phyloP scores from a whole-genome alignment of 2,888 invertebrate genomes.

The Rugalucina vietnamica region DNA sequence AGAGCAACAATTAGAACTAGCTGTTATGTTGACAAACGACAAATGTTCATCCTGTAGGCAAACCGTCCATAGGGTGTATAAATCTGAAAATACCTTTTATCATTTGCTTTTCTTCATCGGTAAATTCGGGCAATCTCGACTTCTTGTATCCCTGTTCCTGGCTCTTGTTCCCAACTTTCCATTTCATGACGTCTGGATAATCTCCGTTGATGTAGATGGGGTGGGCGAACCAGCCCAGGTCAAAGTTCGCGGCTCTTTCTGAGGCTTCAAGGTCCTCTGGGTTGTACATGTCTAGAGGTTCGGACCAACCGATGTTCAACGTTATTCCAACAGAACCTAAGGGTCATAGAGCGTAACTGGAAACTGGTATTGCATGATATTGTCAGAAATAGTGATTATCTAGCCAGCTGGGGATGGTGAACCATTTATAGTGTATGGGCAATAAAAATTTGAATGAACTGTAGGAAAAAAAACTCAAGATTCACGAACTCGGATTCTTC shows the following conservation, averaged over 20 bases:
- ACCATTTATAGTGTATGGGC: too few relatives aligned
- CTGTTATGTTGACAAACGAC: too few relatives aligned
- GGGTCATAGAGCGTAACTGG: too few relatives aligned
- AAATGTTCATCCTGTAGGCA: too few relatives aligned
- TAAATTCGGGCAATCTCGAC: slow-evolving; percentile 80
- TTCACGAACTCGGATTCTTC: too few relatives aligned
- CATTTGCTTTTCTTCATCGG: slow-evolving; percentile 74
- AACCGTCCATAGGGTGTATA: too few relatives aligned
- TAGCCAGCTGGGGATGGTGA: too few relatives aligned
- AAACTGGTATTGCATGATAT: too few relatives aligned
- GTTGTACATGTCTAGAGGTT: slow-evolving; percentile 71
- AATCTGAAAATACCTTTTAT: slow-evolving; percentile 74
- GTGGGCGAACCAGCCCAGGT: slow-evolving; percentile 80
- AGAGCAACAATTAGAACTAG: too few relatives aligned
- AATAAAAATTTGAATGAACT: too few relatives aligned
- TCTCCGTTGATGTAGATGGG: slow-evolving; percentile 84
- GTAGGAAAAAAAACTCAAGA: too few relatives aligned
- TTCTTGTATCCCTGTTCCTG: slow-evolving; percentile 63
- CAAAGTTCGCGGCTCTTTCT: slow-evolving; percentile 69
- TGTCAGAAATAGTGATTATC: too few relatives aligned
- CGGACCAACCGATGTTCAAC: slow-evolving; percentile 73
- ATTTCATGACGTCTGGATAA: slow-evolving; percentile 83
- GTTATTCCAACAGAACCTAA: slow-evolving; percentile 76
- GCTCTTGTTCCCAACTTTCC: slow-evolving; percentile 70
- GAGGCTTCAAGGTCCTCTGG: slow-evolving; percentile 73